These are phyloP conservation scores for Idaea aversata DNA, from an alignment of 2,888 invertebrate species.

Conservation along the genomic window DNA sequence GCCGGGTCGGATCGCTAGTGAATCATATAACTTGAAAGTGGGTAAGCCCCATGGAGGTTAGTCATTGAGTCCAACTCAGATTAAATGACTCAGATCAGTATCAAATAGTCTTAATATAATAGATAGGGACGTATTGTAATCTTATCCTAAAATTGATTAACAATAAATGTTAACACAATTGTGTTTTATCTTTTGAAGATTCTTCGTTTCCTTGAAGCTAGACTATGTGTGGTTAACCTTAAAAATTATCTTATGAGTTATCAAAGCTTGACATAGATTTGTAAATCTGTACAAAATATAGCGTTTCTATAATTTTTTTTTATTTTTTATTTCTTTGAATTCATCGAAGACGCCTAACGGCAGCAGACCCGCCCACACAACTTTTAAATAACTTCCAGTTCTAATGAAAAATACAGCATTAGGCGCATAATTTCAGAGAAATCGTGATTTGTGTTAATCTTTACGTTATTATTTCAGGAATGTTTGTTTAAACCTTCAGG, in stretches of 20 bases:
- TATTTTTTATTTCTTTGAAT: neutral
- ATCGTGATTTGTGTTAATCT: neutral
- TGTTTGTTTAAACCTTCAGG: neutral
- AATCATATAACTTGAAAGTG: neutral
- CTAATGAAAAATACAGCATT: neutral
- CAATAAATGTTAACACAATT: neutral
- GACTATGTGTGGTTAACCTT: no score
- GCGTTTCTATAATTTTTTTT: neutral
- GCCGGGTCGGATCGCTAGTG: neutral
- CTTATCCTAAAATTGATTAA: neutral
- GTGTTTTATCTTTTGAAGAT: neutral
- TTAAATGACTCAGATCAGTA: slow-evolving; percentile 4
- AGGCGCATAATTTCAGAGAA: neutral
- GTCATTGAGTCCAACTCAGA: slow-evolving; percentile 8
- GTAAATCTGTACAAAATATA: neutral
- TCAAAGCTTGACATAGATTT: no score
- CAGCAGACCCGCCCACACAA: neutral
- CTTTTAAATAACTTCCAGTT: slow-evolving; percentile 3
- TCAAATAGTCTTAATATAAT: neutral
- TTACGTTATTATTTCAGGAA: neutral
- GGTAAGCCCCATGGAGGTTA: slow-evolving; percentile 3
- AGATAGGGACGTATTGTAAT: neutral
- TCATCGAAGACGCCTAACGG: neutral
- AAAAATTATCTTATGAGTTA: no score
- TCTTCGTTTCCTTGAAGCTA: neutral